phyloP scores from a whole-genome alignment of 2,797 vertebrate species.

The Hoplostethus mediterraneus region DNA sequence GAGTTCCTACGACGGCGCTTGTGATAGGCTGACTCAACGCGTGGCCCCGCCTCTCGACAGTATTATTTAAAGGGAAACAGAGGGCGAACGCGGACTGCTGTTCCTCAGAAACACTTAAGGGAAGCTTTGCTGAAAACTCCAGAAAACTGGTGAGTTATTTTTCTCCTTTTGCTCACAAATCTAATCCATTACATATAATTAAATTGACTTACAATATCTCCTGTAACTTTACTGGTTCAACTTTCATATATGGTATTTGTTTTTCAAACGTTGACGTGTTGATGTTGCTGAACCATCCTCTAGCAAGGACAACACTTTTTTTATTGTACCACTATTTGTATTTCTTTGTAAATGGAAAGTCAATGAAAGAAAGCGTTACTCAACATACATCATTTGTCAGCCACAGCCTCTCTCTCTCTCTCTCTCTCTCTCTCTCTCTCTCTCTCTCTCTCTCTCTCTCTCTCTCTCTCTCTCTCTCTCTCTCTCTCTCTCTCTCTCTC shows the following conservation, averaged over 20 bases:
- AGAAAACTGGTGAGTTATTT: constrained; percentile 53
- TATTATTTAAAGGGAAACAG: constrained; percentile 70
- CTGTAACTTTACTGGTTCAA: too few relatives aligned
- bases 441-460: background rate
- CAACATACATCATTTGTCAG: background rate
- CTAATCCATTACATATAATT: background rate
- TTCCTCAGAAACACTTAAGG: background rate
- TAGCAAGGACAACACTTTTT: background rate
- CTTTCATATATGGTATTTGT: too few relatives aligned
- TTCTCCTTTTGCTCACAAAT: background rate
- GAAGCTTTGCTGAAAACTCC: background rate
- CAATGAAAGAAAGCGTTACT: background rate
- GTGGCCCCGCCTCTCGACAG: constrained; percentile 42
- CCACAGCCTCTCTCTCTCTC: background rate
- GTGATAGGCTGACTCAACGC: constrained; percentile 42
- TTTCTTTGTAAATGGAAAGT: too few relatives aligned
- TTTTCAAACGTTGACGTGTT: background rate
- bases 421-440: background rate
- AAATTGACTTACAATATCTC: background rate
- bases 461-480: background rate
- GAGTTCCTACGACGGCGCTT: fast-evolving
- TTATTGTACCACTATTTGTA: background rate
- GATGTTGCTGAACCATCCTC: background rate
- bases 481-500: background rate
- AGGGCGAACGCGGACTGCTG: constrained; percentile 72